Base-by-base conservation (phyloP, 2,113 vertebrate species). In the Ptychochromis oligacanthus region DNA sequence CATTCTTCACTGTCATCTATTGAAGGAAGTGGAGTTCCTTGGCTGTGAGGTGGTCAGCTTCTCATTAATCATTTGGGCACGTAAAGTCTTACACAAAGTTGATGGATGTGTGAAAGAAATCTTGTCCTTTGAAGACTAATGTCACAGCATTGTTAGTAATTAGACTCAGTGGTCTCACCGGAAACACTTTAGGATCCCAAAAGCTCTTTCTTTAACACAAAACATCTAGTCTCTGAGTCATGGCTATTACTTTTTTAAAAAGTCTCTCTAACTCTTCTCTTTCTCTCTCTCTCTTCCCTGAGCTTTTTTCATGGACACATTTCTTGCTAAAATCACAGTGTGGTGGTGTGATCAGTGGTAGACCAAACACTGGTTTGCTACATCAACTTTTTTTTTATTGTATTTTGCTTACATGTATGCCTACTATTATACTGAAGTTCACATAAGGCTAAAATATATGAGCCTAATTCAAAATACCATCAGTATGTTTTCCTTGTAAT, bases 101-200 rank as follows among this genome's bases (percentile, higher is more conserved):
- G 91, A 94, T 89, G 84, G 93, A 93, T 76, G 40, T 87, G 80
- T 93, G 89, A 93, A 93, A 93, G 78, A 70, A 77, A 55, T 77
- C 89, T 90, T 78, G 87, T 91, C 90, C 82, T 92, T 88, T 91
- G 91, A 92, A 90, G 89, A 89, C 87, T 76, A 62, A 91, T 91
- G 92, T 95, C 91, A 88, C 83, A 87, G 86, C 81, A 91, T 93
- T 93, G 92, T 90, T 84, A 80, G 74, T 87, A 72, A 92, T 93
- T 92, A 67, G 89, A 89, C 89, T 82, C 85, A 91, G 91, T 87
- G 85, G 77, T 79, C 89, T 93, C 91, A 92, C 89, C 87, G 81
- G 93, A 94, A 92, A 86, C 88, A 89, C 82, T 86, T 88, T 88
- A 79, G 49, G 75, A 78, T 90, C 81, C 77, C 28, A 70, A 70